A percentile compares a stretch with the other conserved stretches of the same genome.
phyloP scores from a whole-genome alignment of 2,113 vertebrate genomes.

The Tragulus kanchil region DNA sequence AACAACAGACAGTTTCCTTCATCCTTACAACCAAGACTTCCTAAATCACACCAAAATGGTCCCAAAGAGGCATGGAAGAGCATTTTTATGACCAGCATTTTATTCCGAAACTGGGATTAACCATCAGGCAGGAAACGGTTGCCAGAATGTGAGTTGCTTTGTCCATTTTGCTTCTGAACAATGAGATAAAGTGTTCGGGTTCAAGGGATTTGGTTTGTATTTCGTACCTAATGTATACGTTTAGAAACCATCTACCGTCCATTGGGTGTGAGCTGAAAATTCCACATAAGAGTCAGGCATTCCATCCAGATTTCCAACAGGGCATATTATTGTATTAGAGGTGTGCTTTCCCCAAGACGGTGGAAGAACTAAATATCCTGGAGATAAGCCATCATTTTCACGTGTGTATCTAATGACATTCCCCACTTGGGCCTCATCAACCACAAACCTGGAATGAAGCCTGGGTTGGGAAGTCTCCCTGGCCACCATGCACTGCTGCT shows the following conservation, averaged over 20 bases:
- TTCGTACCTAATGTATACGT: no score
- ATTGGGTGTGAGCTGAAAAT: conserved; percentile 15
- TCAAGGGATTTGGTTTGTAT: no score
- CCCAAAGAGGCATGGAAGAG: conserved; percentile 52
- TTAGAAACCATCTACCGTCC: not conserved
- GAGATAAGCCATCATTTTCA: conserved; percentile 29
- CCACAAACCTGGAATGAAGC: not conserved
- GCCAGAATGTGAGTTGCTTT: not conserved
- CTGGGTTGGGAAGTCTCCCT: not conserved
- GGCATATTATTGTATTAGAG: not conserved
- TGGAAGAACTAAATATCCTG: not conserved
- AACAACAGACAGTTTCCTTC: conserved; percentile 65
- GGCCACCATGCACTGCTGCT: not conserved
- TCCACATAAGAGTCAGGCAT: not conserved
- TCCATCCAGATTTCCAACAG: conserved; percentile 40
- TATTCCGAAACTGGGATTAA: conserved; percentile 74
- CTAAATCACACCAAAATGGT: conserved; percentile 68
- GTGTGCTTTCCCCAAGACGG: not conserved
- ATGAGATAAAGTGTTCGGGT: not conserved
- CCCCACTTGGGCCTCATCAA: conserved; percentile 35
- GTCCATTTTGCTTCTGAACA: conserved; percentile 12
- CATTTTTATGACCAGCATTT: conserved; percentile 65
- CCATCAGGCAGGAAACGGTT: conserved; percentile 57
- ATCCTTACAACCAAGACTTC: conserved; percentile 56
- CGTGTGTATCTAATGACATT: conserved; percentile 14